phyloP scores from a whole-genome alignment of 2,113 vertebrate species.

The Polypterus senegalus region DNA sequence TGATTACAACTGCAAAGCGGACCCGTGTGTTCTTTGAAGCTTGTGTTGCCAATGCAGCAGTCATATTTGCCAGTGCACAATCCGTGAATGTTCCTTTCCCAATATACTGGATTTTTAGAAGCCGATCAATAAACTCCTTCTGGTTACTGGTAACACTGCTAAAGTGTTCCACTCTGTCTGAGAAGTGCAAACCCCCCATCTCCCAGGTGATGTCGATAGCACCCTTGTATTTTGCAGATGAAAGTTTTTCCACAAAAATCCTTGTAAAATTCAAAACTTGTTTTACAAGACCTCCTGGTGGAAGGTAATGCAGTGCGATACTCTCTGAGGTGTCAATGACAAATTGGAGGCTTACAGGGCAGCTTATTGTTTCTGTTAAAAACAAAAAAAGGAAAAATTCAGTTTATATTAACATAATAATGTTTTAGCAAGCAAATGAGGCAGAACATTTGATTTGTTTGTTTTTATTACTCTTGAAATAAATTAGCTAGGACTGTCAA shows the following conservation, averaged over 20 bases:
- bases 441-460: no score
- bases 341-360: conserved; percentile 77
- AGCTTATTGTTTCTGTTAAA: conserved; percentile 21
- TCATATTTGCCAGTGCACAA: conserved; percentile 76
- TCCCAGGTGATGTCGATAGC: conserved; percentile 68
- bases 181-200: conserved; percentile 85
- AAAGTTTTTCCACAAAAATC: conserved; percentile 52
- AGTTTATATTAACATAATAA: no score
- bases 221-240: conserved; percentile 46
- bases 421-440: no score
- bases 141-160: conserved; percentile 48
- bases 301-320: conserved; percentile 78
- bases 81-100: conserved; percentile 85
- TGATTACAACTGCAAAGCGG: conserved; percentile 78
- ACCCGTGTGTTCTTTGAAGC: neutral
- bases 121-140: conserved; percentile 42
- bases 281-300: conserved; percentile 71
- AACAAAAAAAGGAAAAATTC: no score
- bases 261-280: conserved; percentile 68
- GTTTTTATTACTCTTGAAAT: no score
- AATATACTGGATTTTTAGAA: conserved; percentile 55
- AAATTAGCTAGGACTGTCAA: no score
- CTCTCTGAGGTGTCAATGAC: conserved; percentile 95
- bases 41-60: conserved; percentile 40
- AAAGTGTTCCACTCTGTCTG: conserved; percentile 60